Base-by-base conservation (phyloP, 2,888 invertebrate species). In the Drosophila anceps region DNA sequence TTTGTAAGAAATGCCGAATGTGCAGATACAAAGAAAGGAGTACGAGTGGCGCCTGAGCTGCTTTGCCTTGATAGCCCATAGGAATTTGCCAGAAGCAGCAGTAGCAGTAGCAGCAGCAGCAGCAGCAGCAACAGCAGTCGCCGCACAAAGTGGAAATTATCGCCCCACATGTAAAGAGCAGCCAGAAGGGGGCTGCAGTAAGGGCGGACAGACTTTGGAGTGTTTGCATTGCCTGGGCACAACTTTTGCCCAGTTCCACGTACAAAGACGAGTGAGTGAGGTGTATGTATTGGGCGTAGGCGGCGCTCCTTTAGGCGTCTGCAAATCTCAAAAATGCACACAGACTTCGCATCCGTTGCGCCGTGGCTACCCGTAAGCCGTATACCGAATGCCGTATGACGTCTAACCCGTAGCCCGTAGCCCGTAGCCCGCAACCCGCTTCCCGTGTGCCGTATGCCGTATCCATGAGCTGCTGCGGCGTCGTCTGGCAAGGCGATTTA, bases 401-500 rank as follows among this genome's bases (percentile, higher is more conserved):
- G 37, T 48, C 12, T 50, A 50, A 33, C 50, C 31, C 50, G 29
- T 48, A 48, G 10, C 29, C 48, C 48, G 48, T 15, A 27, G 13
- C 27, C 46, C 48, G 7, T 4, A 31, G 3, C 18, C 48, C 18
- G 50, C 69, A 35, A 0, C 13, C 13, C 20, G 60, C 58, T 68
- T 46, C 4, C 35, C 18, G 48, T 63, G 33, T 27, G 54, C 67
- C 37, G 67, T 69, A 12, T 13, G 18, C 33, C 35, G 60, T 51
- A 72, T 33, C 61, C 44, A 31, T 65, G 61, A 65, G 79, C 43
- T 60, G 66, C 71, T 69, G 59, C 65, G 59, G 39, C 81, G 72
- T 76, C 82, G 91, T 91, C 91, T 91, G 91, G 91, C 88, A 91
- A 92, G 91, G 92, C 91, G 91, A 92, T 91, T 91, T 91, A 92